phyloP scores from a whole-genome alignment of 2,888 invertebrate species.

The Baccha elongata region DNA sequence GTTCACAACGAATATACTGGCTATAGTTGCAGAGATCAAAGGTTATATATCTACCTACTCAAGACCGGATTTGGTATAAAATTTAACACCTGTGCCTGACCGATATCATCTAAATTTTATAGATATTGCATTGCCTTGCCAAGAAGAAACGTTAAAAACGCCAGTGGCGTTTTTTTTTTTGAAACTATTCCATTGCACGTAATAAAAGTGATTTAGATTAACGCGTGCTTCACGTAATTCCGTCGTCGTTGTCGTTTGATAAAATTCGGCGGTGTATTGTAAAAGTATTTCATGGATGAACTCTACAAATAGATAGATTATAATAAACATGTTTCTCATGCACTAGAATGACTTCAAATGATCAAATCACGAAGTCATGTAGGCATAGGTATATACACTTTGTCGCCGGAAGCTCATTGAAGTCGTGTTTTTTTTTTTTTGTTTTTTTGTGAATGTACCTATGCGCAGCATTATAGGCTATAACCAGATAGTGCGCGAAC shows the following conservation, averaged over 20 bases:
- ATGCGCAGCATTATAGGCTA: not conserved
- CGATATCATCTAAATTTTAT: conserved; percentile 40
- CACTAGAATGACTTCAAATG: conserved; percentile 9
- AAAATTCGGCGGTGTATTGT: conserved; percentile 29
- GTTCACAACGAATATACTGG: not conserved
- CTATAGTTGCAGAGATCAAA: conserved; percentile 26
- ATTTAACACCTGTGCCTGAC: conserved; percentile 39
- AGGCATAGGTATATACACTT: no score
- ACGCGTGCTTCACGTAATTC: conserved; percentile 25
- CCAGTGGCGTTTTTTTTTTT: not conserved
- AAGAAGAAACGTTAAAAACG: not conserved
- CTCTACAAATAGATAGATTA: not conserved
- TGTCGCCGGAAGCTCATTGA: conserved; percentile 33
- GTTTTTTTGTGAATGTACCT: not conserved
- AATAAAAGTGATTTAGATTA: conserved; percentile 59
- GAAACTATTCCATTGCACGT: conserved; percentile 18
- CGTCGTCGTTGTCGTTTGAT: conserved; percentile 11
- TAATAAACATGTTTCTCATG: conserved; percentile 12
- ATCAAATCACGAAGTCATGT: conserved; percentile 25
- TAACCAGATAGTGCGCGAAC: not conserved
- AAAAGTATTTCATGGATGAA: conserved; percentile 10
- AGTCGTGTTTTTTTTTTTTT: conserved; percentile 18
- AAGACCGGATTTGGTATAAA: conserved; percentile 51
- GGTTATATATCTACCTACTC: conserved; percentile 30
- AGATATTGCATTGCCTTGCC: not conserved